These are phyloP conservation scores for Siderastrea siderea DNA, from an alignment of 92 coral and sea anemone species.

Conservation along the genomic window DNA sequence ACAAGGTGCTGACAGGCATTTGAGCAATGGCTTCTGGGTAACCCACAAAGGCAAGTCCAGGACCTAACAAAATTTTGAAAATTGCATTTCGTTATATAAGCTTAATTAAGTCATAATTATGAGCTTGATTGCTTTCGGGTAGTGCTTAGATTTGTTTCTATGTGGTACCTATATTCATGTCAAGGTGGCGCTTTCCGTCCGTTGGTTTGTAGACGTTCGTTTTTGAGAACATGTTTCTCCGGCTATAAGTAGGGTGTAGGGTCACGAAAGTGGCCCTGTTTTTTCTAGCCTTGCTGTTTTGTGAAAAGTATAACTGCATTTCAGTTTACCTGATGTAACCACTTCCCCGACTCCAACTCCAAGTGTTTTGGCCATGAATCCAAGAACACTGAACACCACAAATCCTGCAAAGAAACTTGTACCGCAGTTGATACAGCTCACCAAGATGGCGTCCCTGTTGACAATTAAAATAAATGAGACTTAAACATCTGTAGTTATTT, in stretches of 20 bases:
- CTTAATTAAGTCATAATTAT: too few relatives aligned
- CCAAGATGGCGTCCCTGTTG: conserved; percentile 91
- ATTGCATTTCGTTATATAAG: too few relatives aligned
- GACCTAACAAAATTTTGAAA: conserved; percentile 58
- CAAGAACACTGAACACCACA: conserved; percentile 97
- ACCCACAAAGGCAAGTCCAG: conserved; percentile 93
- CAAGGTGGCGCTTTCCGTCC: too few relatives aligned
- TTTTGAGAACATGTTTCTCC: too few relatives aligned
- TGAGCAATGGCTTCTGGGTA: conserved; percentile 95
- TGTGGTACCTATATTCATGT: too few relatives aligned
- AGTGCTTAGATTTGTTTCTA: too few relatives aligned
- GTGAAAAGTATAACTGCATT: not conserved
- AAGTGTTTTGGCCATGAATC: conserved; percentile 91
- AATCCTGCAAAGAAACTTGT: conserved; percentile 99
- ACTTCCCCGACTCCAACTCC: conserved; percentile 81
- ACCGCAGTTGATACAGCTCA: conserved; percentile 87
- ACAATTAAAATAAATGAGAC: not conserved
- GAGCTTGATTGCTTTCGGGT: too few relatives aligned
- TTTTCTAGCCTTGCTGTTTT: too few relatives aligned
- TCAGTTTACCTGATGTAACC: conserved; percentile 85
- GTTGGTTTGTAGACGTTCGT: too few relatives aligned
- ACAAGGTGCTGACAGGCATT: conserved; percentile 89
- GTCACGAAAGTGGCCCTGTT: too few relatives aligned
- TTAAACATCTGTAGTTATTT: not conserved
- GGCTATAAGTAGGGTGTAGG: too few relatives aligned